Conservation (phyloP, 2,888 invertebrate species). For the Cecidostiba fungosa region DNA sequence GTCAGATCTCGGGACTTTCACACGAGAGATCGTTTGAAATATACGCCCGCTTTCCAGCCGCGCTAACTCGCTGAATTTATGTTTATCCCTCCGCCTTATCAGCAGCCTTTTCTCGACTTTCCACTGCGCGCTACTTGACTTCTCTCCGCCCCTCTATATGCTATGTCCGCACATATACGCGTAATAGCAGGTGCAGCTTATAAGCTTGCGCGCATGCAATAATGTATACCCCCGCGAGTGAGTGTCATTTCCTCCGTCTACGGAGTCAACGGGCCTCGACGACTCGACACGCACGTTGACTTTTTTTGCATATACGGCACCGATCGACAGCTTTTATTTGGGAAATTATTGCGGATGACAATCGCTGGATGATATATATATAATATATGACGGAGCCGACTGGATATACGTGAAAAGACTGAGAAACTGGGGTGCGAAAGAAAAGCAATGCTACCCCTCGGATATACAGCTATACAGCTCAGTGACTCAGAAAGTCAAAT, state of each 20-base stretch:
- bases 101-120: slow-evolving; percentile 28
- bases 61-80: slow-evolving; percentile 23
- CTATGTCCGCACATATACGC: slow-evolving; percentile 7
- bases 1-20: background rate
- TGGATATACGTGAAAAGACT: background rate
- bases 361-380: background rate
- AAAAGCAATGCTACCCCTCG: slow-evolving; percentile 17
- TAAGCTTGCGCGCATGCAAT: slow-evolving; percentile 70
- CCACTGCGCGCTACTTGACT: background rate
- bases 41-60: background rate
- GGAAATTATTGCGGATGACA: background rate
- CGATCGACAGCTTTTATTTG: background rate
- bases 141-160: background rate
- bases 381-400: no score
- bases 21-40: background rate
- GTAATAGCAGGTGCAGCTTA: slow-evolving; percentile 74
- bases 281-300: slow-evolving; percentile 43
- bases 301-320: no score
- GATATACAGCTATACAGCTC: slow-evolving; percentile 9
- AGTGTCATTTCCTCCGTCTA: slow-evolving; percentile 74
- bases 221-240: slow-evolving; percentile 66
- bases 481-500: slow-evolving; percentile 55
- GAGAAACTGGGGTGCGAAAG: background rate
- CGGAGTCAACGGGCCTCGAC: slow-evolving; percentile 36
- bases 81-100: slow-evolving; percentile 32